Evolutionary conservation across 2,888 invertebrate species (phyloP).

Genomic region (Zygogramma bicolorata): DNA sequence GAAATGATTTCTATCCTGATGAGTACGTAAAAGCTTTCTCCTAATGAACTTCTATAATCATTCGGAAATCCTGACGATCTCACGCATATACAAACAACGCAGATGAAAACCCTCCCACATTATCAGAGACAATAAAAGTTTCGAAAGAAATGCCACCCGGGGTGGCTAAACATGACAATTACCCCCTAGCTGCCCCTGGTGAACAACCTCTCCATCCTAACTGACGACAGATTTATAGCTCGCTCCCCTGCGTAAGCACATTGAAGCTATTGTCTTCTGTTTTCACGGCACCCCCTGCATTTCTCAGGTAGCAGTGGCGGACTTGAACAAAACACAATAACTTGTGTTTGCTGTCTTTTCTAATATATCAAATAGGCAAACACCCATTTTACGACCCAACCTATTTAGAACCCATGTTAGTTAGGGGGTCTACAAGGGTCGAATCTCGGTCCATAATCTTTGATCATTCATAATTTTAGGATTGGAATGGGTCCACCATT

Average conservation of each 20-base stretch:
- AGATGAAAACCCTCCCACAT: slow-evolving; percentile 24
- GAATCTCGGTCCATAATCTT: no score
- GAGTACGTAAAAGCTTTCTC: background rate
- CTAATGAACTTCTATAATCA: background rate
- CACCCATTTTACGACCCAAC: no score
- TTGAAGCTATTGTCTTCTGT: slow-evolving; percentile 39
- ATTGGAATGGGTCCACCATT: no score
- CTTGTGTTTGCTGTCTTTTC: background rate
- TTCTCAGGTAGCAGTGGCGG: slow-evolving; percentile 1
- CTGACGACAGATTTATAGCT: slow-evolving; percentile 52
- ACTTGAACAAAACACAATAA: background rate
- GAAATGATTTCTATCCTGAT: no score
- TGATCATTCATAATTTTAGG: no score
- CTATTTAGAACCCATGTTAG: no score
- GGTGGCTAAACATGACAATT: slow-evolving; percentile 38
- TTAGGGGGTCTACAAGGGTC: no score
- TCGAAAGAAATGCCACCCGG: slow-evolving; percentile 28
- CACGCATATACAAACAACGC: background rate
- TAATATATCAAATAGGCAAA: no score
- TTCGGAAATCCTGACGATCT: background rate
- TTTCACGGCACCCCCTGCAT: slow-evolving; percentile 19
- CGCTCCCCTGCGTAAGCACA: slow-evolving; percentile 39
- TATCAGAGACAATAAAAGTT: slow-evolving; percentile 28
- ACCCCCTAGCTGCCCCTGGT: slow-evolving; percentile 21
- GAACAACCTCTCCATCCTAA: slow-evolving; percentile 46